Conservation (phyloP, 1,140 invertebrate genomes). For the Halyomorpha halys region DNA sequence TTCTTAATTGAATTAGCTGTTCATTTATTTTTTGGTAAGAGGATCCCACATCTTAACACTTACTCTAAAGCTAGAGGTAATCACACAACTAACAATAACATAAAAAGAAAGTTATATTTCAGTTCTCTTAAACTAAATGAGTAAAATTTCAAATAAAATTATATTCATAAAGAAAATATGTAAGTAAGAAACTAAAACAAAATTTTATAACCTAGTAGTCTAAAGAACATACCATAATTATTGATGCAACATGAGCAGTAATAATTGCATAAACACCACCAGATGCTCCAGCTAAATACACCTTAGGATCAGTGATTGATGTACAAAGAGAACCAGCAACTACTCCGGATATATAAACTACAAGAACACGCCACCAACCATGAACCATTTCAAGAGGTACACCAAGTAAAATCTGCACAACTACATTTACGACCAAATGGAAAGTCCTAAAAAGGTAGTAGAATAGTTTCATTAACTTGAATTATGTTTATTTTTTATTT, state of each 20-base stretch:
- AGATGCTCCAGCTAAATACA: slow-evolving; percentile 85
- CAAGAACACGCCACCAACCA: slow-evolving; percentile 77
- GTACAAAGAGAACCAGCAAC: slow-evolving; percentile 77
- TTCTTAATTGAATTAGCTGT: too few species aligned
- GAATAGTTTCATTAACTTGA: slow-evolving; percentile 21
- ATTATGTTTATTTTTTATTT: too few species aligned
- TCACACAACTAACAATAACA: too few species aligned
- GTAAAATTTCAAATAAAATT: too few species aligned
- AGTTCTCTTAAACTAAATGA: too few species aligned
- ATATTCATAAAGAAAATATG: too few species aligned
- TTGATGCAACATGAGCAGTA: slow-evolving; percentile 87
- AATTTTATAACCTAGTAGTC: background rate
- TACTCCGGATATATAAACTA: slow-evolving; percentile 72
- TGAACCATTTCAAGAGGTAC: slow-evolving; percentile 93
- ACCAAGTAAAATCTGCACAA: slow-evolving; percentile 86
- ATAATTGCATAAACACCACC: slow-evolving; percentile 94
- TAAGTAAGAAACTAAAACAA: too few species aligned
- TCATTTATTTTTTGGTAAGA: too few species aligned
- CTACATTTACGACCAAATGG: slow-evolving; percentile 82
- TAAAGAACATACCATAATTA: slow-evolving; percentile 65
- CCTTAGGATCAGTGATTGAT: slow-evolving; percentile 76
- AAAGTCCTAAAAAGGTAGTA: slow-evolving; percentile 45
- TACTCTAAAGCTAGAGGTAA: too few species aligned
- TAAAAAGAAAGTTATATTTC: too few species aligned
- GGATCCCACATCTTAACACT: too few species aligned